Evolutionary conservation across 1,140 invertebrate species (phyloP).

Genomic region (Melipona quadrifasciata): DNA sequence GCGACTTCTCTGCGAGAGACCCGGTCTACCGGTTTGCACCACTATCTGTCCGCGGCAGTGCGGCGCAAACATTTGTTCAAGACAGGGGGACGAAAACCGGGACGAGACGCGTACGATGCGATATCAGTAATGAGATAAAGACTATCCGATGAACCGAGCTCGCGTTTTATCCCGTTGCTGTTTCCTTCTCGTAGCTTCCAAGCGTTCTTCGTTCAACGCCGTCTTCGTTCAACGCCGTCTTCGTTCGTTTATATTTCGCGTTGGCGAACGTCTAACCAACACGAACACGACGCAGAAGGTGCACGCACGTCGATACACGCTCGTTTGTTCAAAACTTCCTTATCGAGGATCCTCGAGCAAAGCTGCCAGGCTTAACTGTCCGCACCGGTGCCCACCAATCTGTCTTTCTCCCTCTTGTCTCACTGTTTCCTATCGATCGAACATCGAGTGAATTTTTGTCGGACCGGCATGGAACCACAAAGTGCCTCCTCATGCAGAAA

Average conservation of each 20-base stretch:
- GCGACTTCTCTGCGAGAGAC: conserved; percentile 60
- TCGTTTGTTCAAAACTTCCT: conserved; percentile 66
- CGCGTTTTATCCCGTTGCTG: conserved; percentile 7
- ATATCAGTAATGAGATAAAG: conserved; percentile 77
- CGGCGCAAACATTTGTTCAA: conserved; percentile 77
- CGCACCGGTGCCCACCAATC: background rate
- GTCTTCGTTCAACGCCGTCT: background rate
- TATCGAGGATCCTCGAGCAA: conserved; percentile 55
- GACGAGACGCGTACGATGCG: conserved; percentile 60
- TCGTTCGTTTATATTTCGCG: background rate
- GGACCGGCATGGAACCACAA: background rate
- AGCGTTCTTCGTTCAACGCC: background rate
- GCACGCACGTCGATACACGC: conserved; percentile 10
- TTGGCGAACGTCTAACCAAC: background rate
- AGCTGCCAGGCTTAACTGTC: conserved; percentile 13
- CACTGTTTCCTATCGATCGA: background rate
- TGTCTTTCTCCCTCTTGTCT: background rate
- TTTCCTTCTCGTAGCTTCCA: conserved; percentile 15
- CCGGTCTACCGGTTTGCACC: conserved; percentile 54
- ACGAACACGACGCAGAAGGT: background rate
- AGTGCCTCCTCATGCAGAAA: conserved; percentile 11
- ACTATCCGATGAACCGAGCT: conserved; percentile 59
- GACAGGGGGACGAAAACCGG: conserved; percentile 56
- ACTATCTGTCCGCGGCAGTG: conserved; percentile 62
- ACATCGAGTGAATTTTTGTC: conserved; percentile 47